Conservation (phyloP, 2,113 vertebrate genomes). For the Phocoena sinus region DNA sequence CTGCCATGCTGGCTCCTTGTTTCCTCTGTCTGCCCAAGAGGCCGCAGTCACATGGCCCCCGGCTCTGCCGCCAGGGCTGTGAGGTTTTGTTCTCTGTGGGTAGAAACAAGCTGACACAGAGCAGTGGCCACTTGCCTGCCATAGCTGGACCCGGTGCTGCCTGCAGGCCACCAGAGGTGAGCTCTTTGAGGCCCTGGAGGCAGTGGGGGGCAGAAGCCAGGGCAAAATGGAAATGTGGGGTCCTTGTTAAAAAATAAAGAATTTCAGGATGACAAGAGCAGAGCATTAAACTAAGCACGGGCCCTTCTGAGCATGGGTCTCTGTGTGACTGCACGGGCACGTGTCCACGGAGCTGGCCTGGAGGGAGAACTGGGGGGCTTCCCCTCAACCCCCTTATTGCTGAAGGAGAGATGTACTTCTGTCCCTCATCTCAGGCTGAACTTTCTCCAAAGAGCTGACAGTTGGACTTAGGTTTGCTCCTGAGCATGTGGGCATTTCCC, state of each 20-base stretch:
- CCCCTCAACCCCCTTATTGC: background rate
- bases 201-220: background rate
- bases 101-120: background rate
- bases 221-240: background rate
- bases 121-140: background rate
- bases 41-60: background rate
- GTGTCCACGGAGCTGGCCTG: fast-evolving
- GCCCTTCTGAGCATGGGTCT: background rate
- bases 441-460: background rate
- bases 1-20: background rate
- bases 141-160: background rate
- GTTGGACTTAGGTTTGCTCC: background rate
- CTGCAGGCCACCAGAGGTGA: background rate
- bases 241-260: background rate
- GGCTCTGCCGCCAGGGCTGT: background rate
- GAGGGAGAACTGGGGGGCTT: background rate
- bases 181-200: background rate
- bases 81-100: background rate
- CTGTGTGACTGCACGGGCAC: too few species aligned
- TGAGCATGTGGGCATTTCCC: background rate
- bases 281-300: background rate
- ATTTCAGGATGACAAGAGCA: background rate
- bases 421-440: background rate
- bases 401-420: background rate
- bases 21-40: background rate